Evolutionary conservation across 2,797 vertebrate genomes (phyloP).

Genomic region (Micropoecilia bifurca): DNA sequence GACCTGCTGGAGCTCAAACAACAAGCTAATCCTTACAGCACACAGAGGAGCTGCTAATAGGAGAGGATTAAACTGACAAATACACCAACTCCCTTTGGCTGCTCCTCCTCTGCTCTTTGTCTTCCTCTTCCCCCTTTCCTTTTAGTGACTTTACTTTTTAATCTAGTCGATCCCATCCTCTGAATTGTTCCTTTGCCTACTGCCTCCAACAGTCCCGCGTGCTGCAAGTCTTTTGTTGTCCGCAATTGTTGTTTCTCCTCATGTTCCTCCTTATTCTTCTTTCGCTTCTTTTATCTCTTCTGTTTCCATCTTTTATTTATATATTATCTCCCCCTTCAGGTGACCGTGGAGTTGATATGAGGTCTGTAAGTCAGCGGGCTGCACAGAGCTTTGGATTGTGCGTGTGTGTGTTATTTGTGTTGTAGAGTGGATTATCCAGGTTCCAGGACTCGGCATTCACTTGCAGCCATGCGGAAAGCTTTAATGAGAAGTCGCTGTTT

Average conservation of each 20-base stretch:
- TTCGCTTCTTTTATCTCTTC: constrained; percentile 17
- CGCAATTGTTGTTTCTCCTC: background rate
- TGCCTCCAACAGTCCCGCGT: background rate
- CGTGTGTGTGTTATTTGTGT: constrained; percentile 38
- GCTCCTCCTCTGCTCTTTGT: constrained; percentile 3
- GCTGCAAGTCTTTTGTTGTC: background rate
- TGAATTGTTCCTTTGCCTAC: background rate
- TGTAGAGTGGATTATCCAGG: constrained; percentile 74
- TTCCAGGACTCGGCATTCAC: constrained; percentile 59
- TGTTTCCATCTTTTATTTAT: constrained; percentile 8
- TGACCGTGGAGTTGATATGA: constrained; percentile 52
- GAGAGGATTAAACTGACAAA: constrained; percentile 62
- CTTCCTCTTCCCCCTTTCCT: background rate
- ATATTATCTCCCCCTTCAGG: constrained; percentile 46
- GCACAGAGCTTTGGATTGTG: constrained; percentile 50
- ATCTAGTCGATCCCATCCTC: constrained; percentile 2
- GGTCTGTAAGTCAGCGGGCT: constrained; percentile 52
- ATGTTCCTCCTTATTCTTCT: background rate
- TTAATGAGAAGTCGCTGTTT: constrained; percentile 77
- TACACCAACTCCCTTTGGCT: constrained; percentile 48
- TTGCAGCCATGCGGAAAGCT: constrained; percentile 71
- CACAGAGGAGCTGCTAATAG: constrained; percentile 68
- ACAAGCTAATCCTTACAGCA: constrained; percentile 69
- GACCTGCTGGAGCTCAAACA: constrained; percentile 65
- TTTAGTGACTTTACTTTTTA: constrained; percentile 6